A percentile compares a stretch with the other conserved stretches of the same genome.
Conservation (phyloP, 1,140 invertebrate genomes). For the Micrasema minimum region DNA sequence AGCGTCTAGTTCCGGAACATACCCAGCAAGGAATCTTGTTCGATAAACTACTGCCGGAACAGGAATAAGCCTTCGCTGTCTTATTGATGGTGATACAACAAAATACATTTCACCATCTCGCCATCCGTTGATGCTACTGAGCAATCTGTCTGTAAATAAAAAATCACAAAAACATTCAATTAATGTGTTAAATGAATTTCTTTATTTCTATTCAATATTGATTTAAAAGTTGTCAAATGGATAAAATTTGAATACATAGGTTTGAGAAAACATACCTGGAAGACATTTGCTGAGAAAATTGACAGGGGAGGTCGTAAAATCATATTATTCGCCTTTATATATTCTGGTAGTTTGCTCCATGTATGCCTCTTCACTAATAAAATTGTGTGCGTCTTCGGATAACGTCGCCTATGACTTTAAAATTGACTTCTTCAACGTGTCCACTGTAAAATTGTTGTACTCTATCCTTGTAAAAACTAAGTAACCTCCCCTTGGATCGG, state of each 20-base stretch:
- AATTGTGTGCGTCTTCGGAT: constrained; percentile 83
- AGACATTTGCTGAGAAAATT: constrained; percentile 82
- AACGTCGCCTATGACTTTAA: constrained; percentile 81
- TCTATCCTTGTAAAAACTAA: constrained; percentile 87
- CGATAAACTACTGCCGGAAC: constrained; percentile 84
- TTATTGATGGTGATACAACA: constrained; percentile 79
- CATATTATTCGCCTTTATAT: constrained; percentile 77
- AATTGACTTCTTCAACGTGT: constrained; percentile 84
- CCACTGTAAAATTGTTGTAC: constrained; percentile 87
- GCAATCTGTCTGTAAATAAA: constrained; percentile 77
- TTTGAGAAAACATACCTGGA: constrained; percentile 72
- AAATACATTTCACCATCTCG: constrained; percentile 87
- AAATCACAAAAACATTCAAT: constrained; percentile 27
- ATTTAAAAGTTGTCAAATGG: too few relatives aligned
- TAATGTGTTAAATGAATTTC: neutral
- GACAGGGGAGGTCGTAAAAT: constrained; percentile 78
- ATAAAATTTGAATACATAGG: too few relatives aligned
- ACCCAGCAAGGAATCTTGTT: constrained; percentile 80
- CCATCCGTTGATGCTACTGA: constrained; percentile 72
- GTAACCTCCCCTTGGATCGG: constrained; percentile 77
- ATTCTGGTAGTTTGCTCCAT: constrained; percentile 79
- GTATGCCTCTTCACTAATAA: constrained; percentile 81
- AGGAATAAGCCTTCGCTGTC: constrained; percentile 80
- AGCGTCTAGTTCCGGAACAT: constrained; percentile 83
- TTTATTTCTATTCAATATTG: neutral